Evolutionary conservation across 2,797 vertebrate species (phyloP), one percentile per base, ranked within the genome.

Genomic region (Parotocinclus haroldoi): DNA sequence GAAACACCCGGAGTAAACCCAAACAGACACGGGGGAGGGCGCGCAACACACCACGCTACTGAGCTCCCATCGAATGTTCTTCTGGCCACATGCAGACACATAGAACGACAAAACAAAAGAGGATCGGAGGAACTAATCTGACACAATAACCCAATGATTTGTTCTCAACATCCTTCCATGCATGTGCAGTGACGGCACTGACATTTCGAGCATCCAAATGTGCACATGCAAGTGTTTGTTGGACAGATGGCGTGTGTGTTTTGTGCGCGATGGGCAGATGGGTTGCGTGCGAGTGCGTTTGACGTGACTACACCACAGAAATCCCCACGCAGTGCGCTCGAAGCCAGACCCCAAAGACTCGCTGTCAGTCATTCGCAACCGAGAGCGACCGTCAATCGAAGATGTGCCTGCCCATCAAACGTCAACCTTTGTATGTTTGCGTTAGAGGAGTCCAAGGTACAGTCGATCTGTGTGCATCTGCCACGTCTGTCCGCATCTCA

Each of bases 271-370:
- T 73, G 12, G 61, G 49, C 62, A 63, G 56, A 67, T 63, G 39
- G 70, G 56, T 58, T 59, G 55, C 19, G 53, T 58, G 45, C 37
- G 46, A 37, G 27, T 40, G 62, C 72, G 59, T 9, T 36, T 44
- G 70, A 72, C 54, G 77, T 63, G 18, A 54, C 44, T 42, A 68
- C 55, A 59, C 55, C 17, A 16, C 36, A 55, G 42, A 68, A 73
- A 68, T 58, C 49, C 59, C 65, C 18, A 46, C 16, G 37, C 58
- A 49, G 16, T 40, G 44, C 48, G 14, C 3, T 56, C 4, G 8
- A 55, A 17, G 5, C 48, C 56, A 42, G 67, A 14, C 48, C 58
- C 49, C 52, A 51, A 72, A 51, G 69, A 38, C 18, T 58, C 50
- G 40, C 63, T 51, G 10, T 13, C 70, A 67, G 44, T 67, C 58